Conservation (phyloP, 2,113 vertebrate species). For the Callorhinus ursinus region DNA sequence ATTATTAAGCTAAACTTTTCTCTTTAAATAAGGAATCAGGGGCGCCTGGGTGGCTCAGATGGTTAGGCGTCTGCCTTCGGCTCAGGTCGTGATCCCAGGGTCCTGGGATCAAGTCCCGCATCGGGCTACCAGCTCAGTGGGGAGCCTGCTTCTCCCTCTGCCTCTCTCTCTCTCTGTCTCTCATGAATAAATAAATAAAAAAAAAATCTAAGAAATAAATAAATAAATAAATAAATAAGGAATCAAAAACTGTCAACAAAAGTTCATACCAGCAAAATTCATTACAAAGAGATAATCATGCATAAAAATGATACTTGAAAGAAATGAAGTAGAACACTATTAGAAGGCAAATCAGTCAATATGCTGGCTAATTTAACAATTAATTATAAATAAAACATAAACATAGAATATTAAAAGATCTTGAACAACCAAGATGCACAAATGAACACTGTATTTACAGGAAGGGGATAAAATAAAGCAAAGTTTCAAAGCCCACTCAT, state of each 20-base stretch:
- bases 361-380: background rate
- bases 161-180: no score
- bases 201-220: no score
- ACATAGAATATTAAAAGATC: background rate
- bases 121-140: no score
- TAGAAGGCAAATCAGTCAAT: background rate
- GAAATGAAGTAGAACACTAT: background rate
- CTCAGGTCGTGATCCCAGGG: no score
- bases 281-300: background rate
- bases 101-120: no score
- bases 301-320: background rate
- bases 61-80: no score
- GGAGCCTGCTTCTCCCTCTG: no score
- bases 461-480: background rate
- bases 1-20: background rate
- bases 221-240: background rate
- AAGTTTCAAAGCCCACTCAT: background rate
- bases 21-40: background rate
- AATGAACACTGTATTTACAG: background rate
- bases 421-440: background rate
- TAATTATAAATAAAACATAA: background rate
- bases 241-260: background rate
- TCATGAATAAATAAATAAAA: no score
- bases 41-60: no score
- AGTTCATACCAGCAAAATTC: background rate